Evolutionary conservation across 1,140 invertebrate species (phyloP).

Genomic region (Diorhabda elongata): DNA sequence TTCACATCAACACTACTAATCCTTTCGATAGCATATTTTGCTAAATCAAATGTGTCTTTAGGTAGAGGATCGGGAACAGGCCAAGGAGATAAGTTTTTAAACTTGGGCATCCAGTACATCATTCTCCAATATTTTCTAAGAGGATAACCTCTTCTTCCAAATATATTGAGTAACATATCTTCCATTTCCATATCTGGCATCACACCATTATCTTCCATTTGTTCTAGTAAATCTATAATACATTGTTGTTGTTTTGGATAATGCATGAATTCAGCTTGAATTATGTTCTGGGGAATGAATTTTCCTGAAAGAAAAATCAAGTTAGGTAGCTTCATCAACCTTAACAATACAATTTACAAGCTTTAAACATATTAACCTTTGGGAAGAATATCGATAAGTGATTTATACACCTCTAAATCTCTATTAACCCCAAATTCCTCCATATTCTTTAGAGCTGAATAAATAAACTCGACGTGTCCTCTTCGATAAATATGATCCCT

Average conservation of each 20-base stretch:
- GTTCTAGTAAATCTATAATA: slow-evolving; percentile 76
- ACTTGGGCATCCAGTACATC: slow-evolving; percentile 99
- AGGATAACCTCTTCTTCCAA: slow-evolving; percentile 75
- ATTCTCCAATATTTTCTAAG: slow-evolving; percentile 83
- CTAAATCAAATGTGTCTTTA: slow-evolving; percentile 72
- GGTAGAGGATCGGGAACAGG: slow-evolving; percentile 72
- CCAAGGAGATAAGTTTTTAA: slow-evolving; percentile 89
- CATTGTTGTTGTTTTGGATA: slow-evolving; percentile 94
- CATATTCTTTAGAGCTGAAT: slow-evolving; percentile 82
- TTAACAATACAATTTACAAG: not conserved
- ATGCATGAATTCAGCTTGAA: slow-evolving; percentile 85
- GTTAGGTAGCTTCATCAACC: too few species aligned
- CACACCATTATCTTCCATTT: slow-evolving; percentile 89
- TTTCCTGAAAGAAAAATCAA: slow-evolving; percentile 45
- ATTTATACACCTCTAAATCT: slow-evolving; percentile 90
- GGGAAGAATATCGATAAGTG: slow-evolving; percentile 85
- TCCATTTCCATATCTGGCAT: slow-evolving; percentile 88
- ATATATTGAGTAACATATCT: slow-evolving; percentile 74
- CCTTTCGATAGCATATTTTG: slow-evolving; percentile 77
- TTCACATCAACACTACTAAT: slow-evolving; percentile 84
- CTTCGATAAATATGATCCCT: slow-evolving; percentile 56
- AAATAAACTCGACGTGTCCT: slow-evolving; percentile 92
- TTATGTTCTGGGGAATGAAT: slow-evolving; percentile 74
- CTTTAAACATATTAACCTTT: slow-evolving; percentile 57
- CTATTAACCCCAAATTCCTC: slow-evolving; percentile 84